Evolutionary conservation across 2,888 invertebrate genomes (phyloP), one percentile per base, ranked within the genome.

Genomic region (Elysia crispata): DNA sequence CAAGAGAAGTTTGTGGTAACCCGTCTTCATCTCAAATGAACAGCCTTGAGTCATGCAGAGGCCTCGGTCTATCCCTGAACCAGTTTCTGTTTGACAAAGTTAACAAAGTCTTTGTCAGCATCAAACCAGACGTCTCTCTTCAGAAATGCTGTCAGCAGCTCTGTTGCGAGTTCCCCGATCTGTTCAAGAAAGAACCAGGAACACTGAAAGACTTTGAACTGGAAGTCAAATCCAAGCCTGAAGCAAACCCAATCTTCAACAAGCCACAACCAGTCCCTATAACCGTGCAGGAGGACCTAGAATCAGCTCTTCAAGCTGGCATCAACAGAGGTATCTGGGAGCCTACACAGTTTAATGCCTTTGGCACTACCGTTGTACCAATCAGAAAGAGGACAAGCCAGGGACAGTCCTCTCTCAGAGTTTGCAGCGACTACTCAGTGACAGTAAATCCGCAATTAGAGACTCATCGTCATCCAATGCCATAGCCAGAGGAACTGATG

Each of bases 391-490:
- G 25, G 66, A 28, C 28, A 8, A 6, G 6, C 1, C 66, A 23
- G 1, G 66, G 66, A 25, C 66, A 66, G 25, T 86, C 81, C 62
- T 85, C 85, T 20, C 83, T 85, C 0, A 85, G 86, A 0, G 69
- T 87, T 6, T 30, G 66, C 25, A 28, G 66, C 1, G 66, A 66
- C 60, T 86, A 83, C 62, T 85, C 86, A 20, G 84, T 85, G 0
- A 85, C 86, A 0, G 72, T 87, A 1, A 87, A 87, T 73, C 85
- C 82, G 11, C 81, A 85, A n/a, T 41, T 89, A 49, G 80, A 86
- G 54, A 81, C 87, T 25, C 88, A 89, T 23, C 85, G 88, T 75
- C 84, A 87, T 76, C 85, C 83, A 78, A 81, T 89, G 50, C 85
- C 84, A 80, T 83, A 80, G 79, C 81, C 81, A 79, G 83, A 86